These are phyloP conservation scores for Clarias gariepinus DNA, from an alignment of 2,113 vertebrate genomes.

Conservation along the genomic window DNA sequence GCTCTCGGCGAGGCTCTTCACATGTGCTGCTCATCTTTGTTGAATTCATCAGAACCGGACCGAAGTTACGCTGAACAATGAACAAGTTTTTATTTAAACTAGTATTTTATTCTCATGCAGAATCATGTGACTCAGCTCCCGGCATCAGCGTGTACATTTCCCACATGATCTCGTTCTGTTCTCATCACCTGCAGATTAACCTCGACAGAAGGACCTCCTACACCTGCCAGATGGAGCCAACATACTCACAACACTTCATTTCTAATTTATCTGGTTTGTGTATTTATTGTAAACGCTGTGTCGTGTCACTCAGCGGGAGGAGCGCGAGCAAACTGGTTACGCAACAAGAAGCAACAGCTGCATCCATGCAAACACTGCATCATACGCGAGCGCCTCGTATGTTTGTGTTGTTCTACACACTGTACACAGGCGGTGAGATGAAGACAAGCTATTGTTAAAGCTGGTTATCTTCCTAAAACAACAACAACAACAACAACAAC, in stretches of 20 bases:
- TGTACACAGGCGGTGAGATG: not conserved
- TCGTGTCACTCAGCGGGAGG: not conserved
- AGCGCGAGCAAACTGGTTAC: not conserved
- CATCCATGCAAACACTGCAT: not conserved
- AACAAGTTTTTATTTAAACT: not conserved
- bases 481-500: not conserved
- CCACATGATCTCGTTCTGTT: not conserved
- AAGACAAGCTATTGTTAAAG: not conserved
- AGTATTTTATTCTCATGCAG: not conserved
- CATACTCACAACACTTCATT: not conserved
- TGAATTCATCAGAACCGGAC: not conserved
- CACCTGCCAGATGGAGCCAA: slow-evolving; percentile 9
- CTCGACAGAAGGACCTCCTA: slow-evolving; percentile 21
- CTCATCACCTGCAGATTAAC: not conserved
- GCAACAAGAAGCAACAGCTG: not conserved
- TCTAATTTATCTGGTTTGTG: not conserved
- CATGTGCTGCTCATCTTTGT: not conserved
- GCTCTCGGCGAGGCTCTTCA: not conserved
- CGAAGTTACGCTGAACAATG: not conserved
- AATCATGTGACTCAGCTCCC: slow-evolving; percentile 5
- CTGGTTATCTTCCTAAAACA: not conserved
- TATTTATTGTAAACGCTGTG: not conserved
- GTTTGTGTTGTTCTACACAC: not conserved
- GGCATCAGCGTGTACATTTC: not conserved
- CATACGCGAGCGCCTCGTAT: not conserved